Evolutionary conservation across 2,888 invertebrate genomes (phyloP), one percentile per base, ranked within the genome.

Genomic region (Coelogynopora nodosa): DNA sequence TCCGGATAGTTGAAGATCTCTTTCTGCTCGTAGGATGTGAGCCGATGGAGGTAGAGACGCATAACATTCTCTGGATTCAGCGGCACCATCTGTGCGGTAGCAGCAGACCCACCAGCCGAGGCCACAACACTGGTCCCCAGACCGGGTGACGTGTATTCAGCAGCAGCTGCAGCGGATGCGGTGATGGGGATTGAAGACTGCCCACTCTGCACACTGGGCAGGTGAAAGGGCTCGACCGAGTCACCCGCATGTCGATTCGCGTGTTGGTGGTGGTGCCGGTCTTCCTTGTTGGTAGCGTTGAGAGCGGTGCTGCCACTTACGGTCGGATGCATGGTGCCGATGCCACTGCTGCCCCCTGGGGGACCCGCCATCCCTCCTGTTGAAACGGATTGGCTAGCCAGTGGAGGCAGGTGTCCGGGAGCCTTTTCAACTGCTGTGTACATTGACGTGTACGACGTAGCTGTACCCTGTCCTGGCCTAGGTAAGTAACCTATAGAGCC

Each of bases 11-110:
- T 95, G 91, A 95, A 96, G 90, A 99, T 98, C 94, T 99, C 98
- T 90, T 96, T 95, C 91, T 97, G 96, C 93, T 99, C 98, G 93
- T 96, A 98, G 13, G 96, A 95, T 86, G 97, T 97, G 88, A 99
- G 94, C 93, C 97, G 97, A 92, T 92, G 91, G 90, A 93, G 92
- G 89, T 92, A 93, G 82, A 92, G 92, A 88, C 92, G 92, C 90
- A 93, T 90, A 26, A 93, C 93, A 10, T 90, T 88, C 88, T 92
- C 92, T 2, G 91, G 91, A 26, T 26, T 74, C 74, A 74, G 5
- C 2, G 74, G 74, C 5, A 74, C 23, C 2, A 26, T 74, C 74
- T 74, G 74, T 2, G 2, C 27, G 49, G 49, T 49, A n/a, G n/a
- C n/a, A 49, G 49, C 49, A 13, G 49, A 49, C 49, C 49, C 49